Evolutionary conservation across 2,113 vertebrate species (phyloP), one percentile per base, ranked within the genome.

Genomic region (Bostrychus sinensis): DNA sequence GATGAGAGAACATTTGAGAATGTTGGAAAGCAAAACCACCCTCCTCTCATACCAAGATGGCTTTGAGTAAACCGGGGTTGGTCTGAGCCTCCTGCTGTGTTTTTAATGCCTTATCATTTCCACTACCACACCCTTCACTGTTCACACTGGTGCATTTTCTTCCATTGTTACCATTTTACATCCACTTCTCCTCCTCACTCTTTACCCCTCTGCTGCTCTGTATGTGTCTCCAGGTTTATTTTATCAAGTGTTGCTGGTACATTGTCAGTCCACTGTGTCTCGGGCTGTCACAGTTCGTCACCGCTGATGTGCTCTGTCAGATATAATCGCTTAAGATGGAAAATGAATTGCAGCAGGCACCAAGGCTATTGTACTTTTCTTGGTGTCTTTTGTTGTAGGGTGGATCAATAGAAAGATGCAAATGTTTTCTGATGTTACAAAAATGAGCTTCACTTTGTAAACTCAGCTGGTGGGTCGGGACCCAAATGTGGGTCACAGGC

Each of bases 271-370:
- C 55, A 45, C 67, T 61, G 71, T 56, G 58, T 77, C 67, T 59
- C 58, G 26, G 50, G 74, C 77, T 85, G 72, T 83, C 85, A 77
- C 58, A 63, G 48, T 73, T 65, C 72, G 61, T 75, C 66, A 70
- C 12, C 32, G 55, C n/a, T 82, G 82, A 82, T 64, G 64, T 56
- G 75, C 60, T n/a, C 19, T 62, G 82, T 77, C 77, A 78, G 30
- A 80, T 59, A 51, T 73, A 72, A 82, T 75, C 74, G 64, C 50
- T 26, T 17, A 26, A 69, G 70, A 71, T 46, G 25, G 26, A 50
- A 67, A 78, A 67, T 48, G 56, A 82, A 43, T 42, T 19, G 61
- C 60, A 25, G 56, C 58, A 20, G 53, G 64, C 50, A 71, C 30
- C 51, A 4, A 2, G 67, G 81, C 58, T 20, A 19, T 39, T 25